These are phyloP conservation scores for Beroe forskalii DNA, from an alignment of 37 sponge, comb jelly and placozoan genomes.

Conservation along the genomic window DNA sequence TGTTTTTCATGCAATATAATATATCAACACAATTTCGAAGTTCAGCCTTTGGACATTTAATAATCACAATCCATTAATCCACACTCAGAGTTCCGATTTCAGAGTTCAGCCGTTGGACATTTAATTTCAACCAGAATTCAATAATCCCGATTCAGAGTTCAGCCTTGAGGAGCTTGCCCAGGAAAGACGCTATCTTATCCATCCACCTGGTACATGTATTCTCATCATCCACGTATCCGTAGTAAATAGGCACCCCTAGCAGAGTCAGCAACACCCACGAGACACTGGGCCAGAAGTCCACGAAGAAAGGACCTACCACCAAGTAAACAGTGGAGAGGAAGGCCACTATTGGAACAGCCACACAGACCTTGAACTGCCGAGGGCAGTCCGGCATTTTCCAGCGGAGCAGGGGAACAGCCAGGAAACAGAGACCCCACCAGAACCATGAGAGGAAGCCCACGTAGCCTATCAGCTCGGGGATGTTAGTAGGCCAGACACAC, in stretches of 20 bases:
- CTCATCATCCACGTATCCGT: slow-evolving; percentile 6
- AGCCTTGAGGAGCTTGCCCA: too few species aligned
- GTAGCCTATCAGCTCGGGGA: slow-evolving; percentile 13
- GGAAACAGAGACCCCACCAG: slow-evolving; percentile 56
- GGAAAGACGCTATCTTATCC: too few species aligned
- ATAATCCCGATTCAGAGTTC: too few species aligned
- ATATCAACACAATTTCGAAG: too few species aligned
- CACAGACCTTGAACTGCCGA: slow-evolving; percentile 29
- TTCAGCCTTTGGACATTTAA: too few species aligned
- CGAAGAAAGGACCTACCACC: slow-evolving; percentile 34
- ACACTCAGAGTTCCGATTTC: too few species aligned
- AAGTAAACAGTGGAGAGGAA: slow-evolving; percentile 2
- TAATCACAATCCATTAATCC: too few species aligned
- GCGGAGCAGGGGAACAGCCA: slow-evolving; percentile 18
- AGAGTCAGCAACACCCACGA: neutral
- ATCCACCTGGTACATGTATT: slow-evolving; percentile 12
- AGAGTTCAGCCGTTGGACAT: too few species aligned
- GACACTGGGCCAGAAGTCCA: neutral
- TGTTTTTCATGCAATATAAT: too few species aligned
- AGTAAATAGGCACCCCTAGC: slow-evolving; percentile 25
- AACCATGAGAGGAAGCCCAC: slow-evolving; percentile 51
- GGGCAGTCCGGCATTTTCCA: neutral
- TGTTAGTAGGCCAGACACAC: slow-evolving; percentile 18
- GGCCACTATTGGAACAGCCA: neutral
- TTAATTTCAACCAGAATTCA: too few species aligned